Conservation (phyloP, 2,888 invertebrate species). For the Escarpia spicata region DNA sequence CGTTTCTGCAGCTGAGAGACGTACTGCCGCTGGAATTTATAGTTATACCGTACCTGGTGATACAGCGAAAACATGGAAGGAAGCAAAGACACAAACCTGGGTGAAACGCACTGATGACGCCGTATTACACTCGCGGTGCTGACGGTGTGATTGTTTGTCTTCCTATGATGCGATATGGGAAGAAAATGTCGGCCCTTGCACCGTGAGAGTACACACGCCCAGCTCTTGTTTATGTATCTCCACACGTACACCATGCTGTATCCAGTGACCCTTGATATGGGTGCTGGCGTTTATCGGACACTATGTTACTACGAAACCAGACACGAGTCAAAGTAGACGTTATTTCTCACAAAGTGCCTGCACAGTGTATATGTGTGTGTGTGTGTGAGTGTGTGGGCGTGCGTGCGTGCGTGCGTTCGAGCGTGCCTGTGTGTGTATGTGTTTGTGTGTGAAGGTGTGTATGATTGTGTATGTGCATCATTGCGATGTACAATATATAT, state of each 20-base stretch:
- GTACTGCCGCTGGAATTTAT: too few species aligned
- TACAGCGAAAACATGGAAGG: neutral
- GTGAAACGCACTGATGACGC: neutral
- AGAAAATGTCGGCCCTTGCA: neutral
- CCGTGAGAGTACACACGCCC: neutral
- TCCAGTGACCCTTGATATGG: neutral
- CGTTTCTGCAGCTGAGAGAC: too few species aligned
- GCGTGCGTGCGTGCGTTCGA: too few species aligned
- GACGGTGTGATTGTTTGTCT: neutral
- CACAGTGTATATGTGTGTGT: too few species aligned
- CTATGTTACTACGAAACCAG: neutral
- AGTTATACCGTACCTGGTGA: too few species aligned
- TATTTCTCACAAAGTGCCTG: neutral
- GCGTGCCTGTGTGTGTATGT: too few species aligned
- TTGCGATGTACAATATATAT: too few species aligned
- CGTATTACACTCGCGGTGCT: neutral
- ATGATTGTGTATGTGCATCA: too few species aligned
- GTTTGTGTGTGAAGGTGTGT: too few species aligned
- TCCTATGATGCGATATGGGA: neutral
- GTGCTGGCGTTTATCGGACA: neutral
- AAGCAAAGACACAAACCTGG: neutral
- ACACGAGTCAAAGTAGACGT: neutral
- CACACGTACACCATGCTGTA: neutral
- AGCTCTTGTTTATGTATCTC: neutral
- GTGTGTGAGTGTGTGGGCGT: too few species aligned